Conservation (phyloP, 1,140 invertebrate species). For the Neodiprion fabricii region DNA sequence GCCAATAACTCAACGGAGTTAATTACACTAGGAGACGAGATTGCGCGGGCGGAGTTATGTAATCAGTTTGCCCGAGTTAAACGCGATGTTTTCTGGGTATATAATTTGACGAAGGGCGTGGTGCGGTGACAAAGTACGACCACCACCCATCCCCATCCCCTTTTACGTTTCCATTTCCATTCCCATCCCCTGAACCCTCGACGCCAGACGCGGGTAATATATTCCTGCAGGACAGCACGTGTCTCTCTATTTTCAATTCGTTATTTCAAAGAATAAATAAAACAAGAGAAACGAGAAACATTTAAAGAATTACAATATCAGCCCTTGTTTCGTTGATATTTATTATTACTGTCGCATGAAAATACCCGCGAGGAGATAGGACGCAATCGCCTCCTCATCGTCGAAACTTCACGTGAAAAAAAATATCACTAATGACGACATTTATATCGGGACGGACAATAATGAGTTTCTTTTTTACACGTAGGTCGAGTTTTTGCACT, state of each 20-base stretch:
- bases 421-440: background rate
- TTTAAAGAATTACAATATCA: no score
- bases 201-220: background rate
- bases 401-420: no score
- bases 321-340: no score
- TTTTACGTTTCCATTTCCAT: conserved; percentile 8
- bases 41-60: conserved; percentile 11
- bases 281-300: no score
- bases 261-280: background rate
- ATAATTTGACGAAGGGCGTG: conserved; percentile 34
- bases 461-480: background rate
- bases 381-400: no score
- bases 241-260: background rate
- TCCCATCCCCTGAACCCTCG: background rate
- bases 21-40: conserved; percentile 11
- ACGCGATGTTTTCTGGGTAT: conserved; percentile 4
- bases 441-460: background rate
- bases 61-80: background rate
- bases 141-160: conserved; percentile 25
- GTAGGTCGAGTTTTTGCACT: no score
- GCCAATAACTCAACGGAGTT: conserved; percentile 13
- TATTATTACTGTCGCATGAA: no score
- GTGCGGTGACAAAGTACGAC: conserved; percentile 42
- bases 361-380: no score
- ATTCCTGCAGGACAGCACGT: conserved; percentile 11